Base-by-base conservation (phyloP, 2,113 vertebrate species). In the Phodopus roborovskii region DNA sequence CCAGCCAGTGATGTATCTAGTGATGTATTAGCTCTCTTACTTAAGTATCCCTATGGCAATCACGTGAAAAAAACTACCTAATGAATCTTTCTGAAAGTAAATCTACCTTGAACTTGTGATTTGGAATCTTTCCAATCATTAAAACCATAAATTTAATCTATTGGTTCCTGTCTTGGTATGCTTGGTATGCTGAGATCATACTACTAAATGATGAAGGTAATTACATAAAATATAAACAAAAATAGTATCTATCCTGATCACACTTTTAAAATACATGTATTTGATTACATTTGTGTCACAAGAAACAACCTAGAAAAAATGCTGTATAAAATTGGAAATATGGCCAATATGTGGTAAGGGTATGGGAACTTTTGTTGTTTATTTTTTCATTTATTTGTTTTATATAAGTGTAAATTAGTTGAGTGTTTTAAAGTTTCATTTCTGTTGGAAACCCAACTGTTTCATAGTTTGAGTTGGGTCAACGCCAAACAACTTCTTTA, bases 401-500 rank as follows among this genome's bases (percentile, higher is more conserved):
- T 95, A 53, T 3, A 87, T 87, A 70, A 50, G 22, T 5, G n/a
- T 4, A 22, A n/a, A 50, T 30, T 53, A 70, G 36, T 4, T n/a
- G 30, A 86, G 20, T 45, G 45, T 68, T 70, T 71, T 70, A 53
- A 71, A 73, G 16, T n/a, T n/a, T n/a, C n/a, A n/a, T n/a, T n/a
- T n/a, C n/a, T n/a, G n/a, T 95, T 96, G 84, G 94, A 96, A 88
- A 94, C 0, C 12, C 24, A 88, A 11, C 19, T 74, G 12, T 22
- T 95, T 53, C 2, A n/a, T 10, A 1, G 11, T 2, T 20, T 96
- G 71, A 48, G n/a, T 97, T 96, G 71, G 50, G n/a, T 97, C 94
- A 95, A 84, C 94, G 75, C 39, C 92, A 98, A 97, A 92, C 88
- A 77, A 93, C 88, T 95, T 98, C 97, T 97, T 86, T 94, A 90